A percentile compares a stretch with the other conserved stretches of the same genome.
Evolutionary conservation across 1,140 invertebrate species (phyloP).

Genomic region (Melipona quadrifasciata): DNA sequence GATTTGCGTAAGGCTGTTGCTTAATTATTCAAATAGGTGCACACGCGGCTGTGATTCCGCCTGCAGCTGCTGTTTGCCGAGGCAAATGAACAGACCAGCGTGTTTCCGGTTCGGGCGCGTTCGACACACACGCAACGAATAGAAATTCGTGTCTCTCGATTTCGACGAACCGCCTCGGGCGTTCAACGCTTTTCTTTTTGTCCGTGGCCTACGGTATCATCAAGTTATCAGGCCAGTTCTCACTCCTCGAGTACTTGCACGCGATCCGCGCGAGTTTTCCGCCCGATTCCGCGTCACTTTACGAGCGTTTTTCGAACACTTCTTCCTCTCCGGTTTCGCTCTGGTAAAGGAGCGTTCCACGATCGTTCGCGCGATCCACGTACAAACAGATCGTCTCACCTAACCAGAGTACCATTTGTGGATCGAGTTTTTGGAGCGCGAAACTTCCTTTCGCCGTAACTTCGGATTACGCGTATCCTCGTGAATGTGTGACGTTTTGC

Average conservation of each 20-base stretch:
- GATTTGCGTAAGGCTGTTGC: constrained; percentile 43
- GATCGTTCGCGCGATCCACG: not conserved
- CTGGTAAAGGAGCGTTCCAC: not conserved
- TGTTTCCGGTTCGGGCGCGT: constrained; percentile 58
- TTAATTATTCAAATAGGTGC: constrained; percentile 77
- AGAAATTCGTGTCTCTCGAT: constrained; percentile 13
- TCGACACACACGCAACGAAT: constrained; percentile 53
- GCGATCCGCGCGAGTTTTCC: not conserved
- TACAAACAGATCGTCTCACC: not conserved
- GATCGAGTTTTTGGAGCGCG: not conserved
- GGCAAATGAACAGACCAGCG: constrained; percentile 52
- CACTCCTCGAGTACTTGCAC: no score
- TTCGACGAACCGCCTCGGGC: not conserved
- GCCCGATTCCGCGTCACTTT: not conserved
- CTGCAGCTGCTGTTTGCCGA: constrained; percentile 68
- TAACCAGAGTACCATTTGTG: not conserved
- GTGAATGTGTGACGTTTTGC: not conserved
- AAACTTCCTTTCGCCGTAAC: not conserved
- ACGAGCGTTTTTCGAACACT: not conserved
- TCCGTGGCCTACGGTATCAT: not conserved
- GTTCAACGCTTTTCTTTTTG: not conserved
- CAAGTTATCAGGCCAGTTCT: not conserved
- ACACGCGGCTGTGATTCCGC: constrained; percentile 63
- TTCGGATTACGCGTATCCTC: not conserved
- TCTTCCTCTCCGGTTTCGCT: not conserved